Base-by-base conservation (phyloP, 2,797 vertebrate genomes). In the Dicrostonyx torquatus region DNA sequence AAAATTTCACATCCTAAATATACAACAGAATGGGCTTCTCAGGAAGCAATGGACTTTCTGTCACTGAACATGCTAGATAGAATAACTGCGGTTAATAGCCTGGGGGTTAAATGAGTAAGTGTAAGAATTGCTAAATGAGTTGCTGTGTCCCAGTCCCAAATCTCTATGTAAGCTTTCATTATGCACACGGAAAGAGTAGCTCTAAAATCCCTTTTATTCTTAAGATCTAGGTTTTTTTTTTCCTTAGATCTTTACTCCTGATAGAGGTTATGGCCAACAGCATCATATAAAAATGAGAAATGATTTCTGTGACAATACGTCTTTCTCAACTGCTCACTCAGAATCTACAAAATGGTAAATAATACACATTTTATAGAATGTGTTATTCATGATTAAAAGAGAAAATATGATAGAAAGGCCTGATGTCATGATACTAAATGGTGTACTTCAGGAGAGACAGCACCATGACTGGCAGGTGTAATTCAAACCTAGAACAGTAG, bases 261-360 rank as follows among this genome's bases (percentile, higher is more conserved):
- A 50, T 17, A 64, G 9, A 85, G 78, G 1, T 87, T 87, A 20
- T 29, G 45, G n/a, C 34, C 55, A 62, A 20, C 29, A 29, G 13
- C 37, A 3, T 75, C 73, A 82, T 68, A 60, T 90, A 6, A 80
- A 72, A 40, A 1, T 62, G 53, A 78, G 29, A 91, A 24, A 68
- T 89, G 2, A 6, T 84, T 84, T 34, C 40, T 26, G n/a, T 50
- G 20, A 18, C 72, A 90, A 77, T 55, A 58, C 20, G 14, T 45
- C 7, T 48, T 77, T 79, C 45, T 48, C 11, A 53, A 10, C n/a
- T 85, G 31, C n/a, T 80, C 7, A 84, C 18, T 58, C 55, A 66
- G 13, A 94, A 95, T 85, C 45, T 90, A 40, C 58, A 85, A 85
- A 85, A 88, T 79, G 20, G 5, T 6, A 94, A 77, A 24, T 84